Conservation (phyloP, 2,797 vertebrate species). For the Anguilla obscura region DNA sequence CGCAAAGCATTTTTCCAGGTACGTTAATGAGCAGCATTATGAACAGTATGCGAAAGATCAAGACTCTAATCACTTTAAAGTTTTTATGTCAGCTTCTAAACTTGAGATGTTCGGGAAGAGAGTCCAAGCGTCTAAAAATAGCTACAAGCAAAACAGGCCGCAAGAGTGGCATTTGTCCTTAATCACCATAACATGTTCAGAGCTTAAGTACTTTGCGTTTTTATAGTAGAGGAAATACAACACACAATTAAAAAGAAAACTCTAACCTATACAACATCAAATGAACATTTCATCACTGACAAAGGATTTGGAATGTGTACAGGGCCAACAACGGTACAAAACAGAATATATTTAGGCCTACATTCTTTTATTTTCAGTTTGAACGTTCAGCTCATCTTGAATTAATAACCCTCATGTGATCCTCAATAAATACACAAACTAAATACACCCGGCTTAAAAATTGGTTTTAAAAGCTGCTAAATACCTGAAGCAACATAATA, state of each 20-base stretch:
- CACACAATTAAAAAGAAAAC: too few relatives aligned
- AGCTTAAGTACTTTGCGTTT: neutral
- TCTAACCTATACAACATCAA: neutral
- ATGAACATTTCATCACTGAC: neutral
- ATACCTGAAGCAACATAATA: neutral
- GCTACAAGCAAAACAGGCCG: neutral
- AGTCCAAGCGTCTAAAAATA: neutral
- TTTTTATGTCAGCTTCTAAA: neutral
- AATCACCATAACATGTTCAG: neutral
- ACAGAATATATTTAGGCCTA: neutral
- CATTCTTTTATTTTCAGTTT: neutral
- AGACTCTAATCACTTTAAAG: neutral
- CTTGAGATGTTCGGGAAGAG: neutral
- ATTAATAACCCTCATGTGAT: neutral
- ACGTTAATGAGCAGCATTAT: neutral
- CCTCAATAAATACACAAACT: neutral
- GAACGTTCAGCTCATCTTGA: neutral
- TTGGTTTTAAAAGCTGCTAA: neutral
- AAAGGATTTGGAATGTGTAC: neutral
- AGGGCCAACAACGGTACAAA: neutral
- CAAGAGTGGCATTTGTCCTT: neutral
- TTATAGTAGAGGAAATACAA: neutral
- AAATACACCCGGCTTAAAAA: neutral
- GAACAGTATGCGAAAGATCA: neutral
- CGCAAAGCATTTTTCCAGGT: neutral